Percentiles rank a stretch among this genome's conserved stretches.
Conservation (phyloP, 2,888 invertebrate genomes). For the Ryuthela nishihirai region DNA sequence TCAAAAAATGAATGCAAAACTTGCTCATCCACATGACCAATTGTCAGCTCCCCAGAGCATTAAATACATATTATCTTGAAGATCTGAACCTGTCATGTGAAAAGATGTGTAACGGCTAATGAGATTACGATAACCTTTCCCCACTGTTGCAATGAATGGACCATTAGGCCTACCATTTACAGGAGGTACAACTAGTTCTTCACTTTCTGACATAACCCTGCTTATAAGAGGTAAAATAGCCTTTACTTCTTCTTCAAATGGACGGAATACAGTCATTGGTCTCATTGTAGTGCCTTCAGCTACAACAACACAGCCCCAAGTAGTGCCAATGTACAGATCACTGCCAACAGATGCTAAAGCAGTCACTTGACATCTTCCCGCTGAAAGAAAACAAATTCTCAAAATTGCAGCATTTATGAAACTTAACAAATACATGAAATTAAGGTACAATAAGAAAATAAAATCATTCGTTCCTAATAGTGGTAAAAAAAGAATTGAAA, state of each 20-base stretch:
- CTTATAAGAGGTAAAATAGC: conserved; percentile 47
- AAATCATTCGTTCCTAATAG: too few species aligned
- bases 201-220: conserved; percentile 2
- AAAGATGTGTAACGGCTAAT: conserved; percentile 48
- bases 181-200: not conserved
- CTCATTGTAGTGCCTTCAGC: conserved; percentile 74
- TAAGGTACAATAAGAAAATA: too few species aligned
- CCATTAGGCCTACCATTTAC: not conserved
- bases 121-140: conserved; percentile 77
- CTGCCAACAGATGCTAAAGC: conserved; percentile 64
- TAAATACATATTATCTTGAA: conserved; percentile 59
- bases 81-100: conserved; percentile 15
- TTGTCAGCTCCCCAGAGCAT: conserved; percentile 68
- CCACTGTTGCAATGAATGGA: conserved; percentile 67
- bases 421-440: not conserved
- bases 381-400: conserved; percentile 46
- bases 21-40: conserved; percentile 56
- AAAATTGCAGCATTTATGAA: too few species aligned
- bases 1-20: too few species aligned
- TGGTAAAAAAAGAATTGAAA: too few species aligned
- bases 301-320: conserved; percentile 90
- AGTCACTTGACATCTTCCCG: conserved; percentile 60
- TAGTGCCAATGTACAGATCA: conserved; percentile 84
- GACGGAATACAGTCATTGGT: conserved; percentile 87
- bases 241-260: conserved; percentile 77